These are phyloP conservation scores for Urocyon cinereoargenteus DNA, from an alignment of 2,797 vertebrate species.

Conservation along the genomic window DNA sequence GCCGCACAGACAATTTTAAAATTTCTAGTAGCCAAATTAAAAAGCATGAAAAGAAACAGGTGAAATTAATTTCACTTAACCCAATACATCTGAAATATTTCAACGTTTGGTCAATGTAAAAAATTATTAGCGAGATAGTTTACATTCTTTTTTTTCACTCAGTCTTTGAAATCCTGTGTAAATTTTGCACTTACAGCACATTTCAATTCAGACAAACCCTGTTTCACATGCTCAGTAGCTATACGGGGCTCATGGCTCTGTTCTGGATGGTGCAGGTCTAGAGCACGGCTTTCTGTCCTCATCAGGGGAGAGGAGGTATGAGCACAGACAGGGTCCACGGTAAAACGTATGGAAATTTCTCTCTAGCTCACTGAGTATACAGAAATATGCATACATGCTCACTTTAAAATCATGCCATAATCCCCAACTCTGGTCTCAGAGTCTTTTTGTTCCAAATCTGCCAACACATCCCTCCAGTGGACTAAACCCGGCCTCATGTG, in stretches of 20 bases:
- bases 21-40: background rate
- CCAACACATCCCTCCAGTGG: background rate
- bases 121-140: background rate
- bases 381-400: background rate
- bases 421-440: background rate
- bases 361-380: background rate
- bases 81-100: constrained; percentile 3
- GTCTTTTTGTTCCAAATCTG: background rate
- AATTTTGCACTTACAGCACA: background rate
- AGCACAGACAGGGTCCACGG: too few relatives aligned
- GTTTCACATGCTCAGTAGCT: background rate
- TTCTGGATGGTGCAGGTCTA: background rate
- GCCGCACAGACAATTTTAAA: background rate
- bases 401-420: background rate
- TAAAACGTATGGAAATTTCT: background rate
- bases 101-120: background rate
- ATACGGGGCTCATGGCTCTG: fast-evolving
- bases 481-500: background rate
- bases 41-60: background rate
- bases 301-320: background rate
- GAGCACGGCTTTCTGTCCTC: background rate
- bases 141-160: background rate
- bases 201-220: background rate
- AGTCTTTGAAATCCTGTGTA: background rate
- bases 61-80: constrained; percentile 27